Base-by-base conservation (phyloP, 2,797 vertebrate genomes). In the Lithobates pipiens region DNA sequence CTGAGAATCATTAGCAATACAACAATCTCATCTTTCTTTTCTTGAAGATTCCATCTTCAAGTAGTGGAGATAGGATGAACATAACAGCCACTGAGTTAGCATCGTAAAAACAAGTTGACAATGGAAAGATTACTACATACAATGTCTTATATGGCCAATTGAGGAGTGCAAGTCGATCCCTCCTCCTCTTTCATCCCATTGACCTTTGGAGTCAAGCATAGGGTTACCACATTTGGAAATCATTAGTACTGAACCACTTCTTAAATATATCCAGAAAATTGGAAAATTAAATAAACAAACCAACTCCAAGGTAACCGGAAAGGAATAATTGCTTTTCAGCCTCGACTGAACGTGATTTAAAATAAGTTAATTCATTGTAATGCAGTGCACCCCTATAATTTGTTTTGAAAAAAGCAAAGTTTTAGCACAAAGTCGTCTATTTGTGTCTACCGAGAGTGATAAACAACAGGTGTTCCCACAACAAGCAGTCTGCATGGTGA, bases 401-500 rank as follows among this genome's bases (percentile, higher is more conserved):
- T 72, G 32, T 78, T 73, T 44, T 32, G 32, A 63, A 77, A 39
- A 72, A 46, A 32, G 71, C 13, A 57, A 67, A 71, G n/a, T 71
- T 71, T 74, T 83, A 36, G 65, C 67, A 68, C 44, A 29, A 32
- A 79, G 25, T 21, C 11, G 50, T 25, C 57, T 79, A 29, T 78
- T 77, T 67, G n/a, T 61, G 68, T 72, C 75, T 84, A 61, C 25
- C 9, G 76, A 85, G 83, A 72, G 54, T 15, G 69, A 79, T 85
- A 85, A 77, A 79, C 68, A 80, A 85, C 70, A 85, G 84, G 77
- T 85, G 84, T 65, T 74, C 39, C 16, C 65, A 75, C 42, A 80
- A 57, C 72, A 23, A 65, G 71, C 27, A 29, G 29, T 69, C 71
- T 63, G 50, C 67, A 71, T 73, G 71, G 27, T 74, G 70, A 80